Evolutionary conservation across 2,888 invertebrate species (phyloP), one percentile per base, ranked within the genome.

Genomic region (Drosophila meridiana): DNA sequence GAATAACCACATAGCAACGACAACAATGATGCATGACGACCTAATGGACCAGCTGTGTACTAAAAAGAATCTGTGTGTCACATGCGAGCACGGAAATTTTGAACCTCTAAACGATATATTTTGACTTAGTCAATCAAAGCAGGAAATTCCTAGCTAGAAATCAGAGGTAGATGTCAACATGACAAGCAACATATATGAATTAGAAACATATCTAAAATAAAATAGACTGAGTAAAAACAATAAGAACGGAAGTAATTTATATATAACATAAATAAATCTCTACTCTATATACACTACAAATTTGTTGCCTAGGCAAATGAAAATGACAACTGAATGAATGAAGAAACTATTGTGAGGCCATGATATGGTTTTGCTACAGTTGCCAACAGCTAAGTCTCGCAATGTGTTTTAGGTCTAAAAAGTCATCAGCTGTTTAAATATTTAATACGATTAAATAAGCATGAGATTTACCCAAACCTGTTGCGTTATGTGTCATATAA

Each of bases 21-120:
- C 73, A 45, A 34, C 58, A 74, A 79, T 74, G 75, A 63, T 69
- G 40, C 69, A 69, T 43, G 63, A 45, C 61, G 38, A 63, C 40
- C 65, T 65, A 80, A 80, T 64, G 64, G 56, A 69, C 55, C 82
- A 82, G 83, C 80, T 80, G 83, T n/a, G 38, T 11, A 52, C 40
- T 26, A 34, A 40, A 20, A n/a, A 13, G 26, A 68, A 53, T 30
- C 47, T 20, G 36, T 48, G 47, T 34, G 1, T 11, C 43, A 53
- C n/a, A 30, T 61, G 50, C n/a, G 26, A 52, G 43, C 50, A 9
- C 14, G 7, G 13, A 47, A n/a, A 20, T 42, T 30, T 34, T 36
- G n/a, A 52, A 59, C 58, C 42, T 38, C 38, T 4, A 14, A 50
- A 26, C 26, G 13, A 50, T 38, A 64, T 78, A 57, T 75, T 79